These are phyloP conservation scores for Brenthis daphne DNA, from an alignment of 2,888 invertebrate species.

Conservation along the genomic window DNA sequence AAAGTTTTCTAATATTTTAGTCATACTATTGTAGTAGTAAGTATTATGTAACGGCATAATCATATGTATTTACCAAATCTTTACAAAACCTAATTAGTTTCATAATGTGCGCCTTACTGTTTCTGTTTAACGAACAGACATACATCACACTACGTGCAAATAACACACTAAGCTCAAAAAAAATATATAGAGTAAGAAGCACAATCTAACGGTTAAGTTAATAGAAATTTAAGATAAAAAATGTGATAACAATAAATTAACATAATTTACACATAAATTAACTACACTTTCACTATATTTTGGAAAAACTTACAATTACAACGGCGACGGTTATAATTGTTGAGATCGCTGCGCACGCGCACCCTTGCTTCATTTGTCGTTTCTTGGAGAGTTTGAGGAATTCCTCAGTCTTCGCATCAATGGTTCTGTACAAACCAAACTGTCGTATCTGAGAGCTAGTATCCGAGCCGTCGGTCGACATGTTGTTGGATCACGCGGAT, in stretches of 20 bases:
- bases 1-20: no score
- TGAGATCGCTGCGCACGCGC: conserved; percentile 71
- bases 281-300: conserved; percentile 24
- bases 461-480: conserved; percentile 68
- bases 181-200: background rate
- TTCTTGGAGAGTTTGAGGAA: conserved; percentile 67
- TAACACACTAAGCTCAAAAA: background rate
- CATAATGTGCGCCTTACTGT: no score
- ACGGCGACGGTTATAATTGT: conserved; percentile 72
- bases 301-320: conserved; percentile 66
- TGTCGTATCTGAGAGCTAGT: conserved; percentile 60
- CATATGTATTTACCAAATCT: no score
- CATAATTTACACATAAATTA: conserved; percentile 19
- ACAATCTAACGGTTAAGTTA: background rate
- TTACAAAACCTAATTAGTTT: no score
- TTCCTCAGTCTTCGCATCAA: conserved; percentile 71
- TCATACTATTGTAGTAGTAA: no score
- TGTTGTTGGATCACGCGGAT: conserved; percentile 43
- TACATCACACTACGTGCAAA: background rate
- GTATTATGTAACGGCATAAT: no score
- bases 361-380: conserved; percentile 70
- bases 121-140: background rate
- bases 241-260: conserved; percentile 21
- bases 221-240: conserved; percentile 17
- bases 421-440: conserved; percentile 71